These are phyloP conservation scores for Biston betularia DNA, from an alignment of 2,888 invertebrate species.

Conservation along the genomic window DNA sequence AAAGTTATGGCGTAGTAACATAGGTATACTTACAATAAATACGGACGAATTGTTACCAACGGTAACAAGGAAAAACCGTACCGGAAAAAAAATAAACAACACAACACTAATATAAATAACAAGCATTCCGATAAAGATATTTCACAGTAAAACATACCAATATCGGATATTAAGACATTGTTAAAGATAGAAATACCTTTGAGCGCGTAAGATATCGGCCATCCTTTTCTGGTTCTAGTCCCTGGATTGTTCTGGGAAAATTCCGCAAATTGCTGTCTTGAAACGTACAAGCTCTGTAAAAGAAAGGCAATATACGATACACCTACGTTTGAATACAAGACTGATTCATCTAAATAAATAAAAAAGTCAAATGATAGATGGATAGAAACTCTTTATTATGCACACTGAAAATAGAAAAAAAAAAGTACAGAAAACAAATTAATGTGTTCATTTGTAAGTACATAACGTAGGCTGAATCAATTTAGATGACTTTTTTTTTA, in stretches of 20 bases:
- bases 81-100: slow-evolving; percentile 20
- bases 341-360: too few species aligned
- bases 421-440: too few species aligned
- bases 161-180: slow-evolving; percentile 51
- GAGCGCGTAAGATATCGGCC: slow-evolving; percentile 26
- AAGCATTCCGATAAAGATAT: slow-evolving; percentile 44
- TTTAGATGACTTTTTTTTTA: too few species aligned
- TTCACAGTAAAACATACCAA: slow-evolving; percentile 44
- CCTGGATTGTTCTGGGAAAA: slow-evolving; percentile 41
- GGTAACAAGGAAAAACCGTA: slow-evolving; percentile 5
- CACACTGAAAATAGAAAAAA: too few species aligned
- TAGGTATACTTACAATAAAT: background rate
- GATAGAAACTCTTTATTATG: too few species aligned
- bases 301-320: background rate
- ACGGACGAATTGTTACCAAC: slow-evolving; percentile 16
- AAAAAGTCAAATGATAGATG: too few species aligned
- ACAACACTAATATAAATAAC: slow-evolving; percentile 29
- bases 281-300: slow-evolving; percentile 7
- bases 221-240: slow-evolving; percentile 15
- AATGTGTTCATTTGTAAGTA: too few species aligned
- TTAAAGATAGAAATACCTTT: slow-evolving; percentile 48
- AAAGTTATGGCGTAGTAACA: background rate
- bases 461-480: too few species aligned
- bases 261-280: slow-evolving; percentile 43
- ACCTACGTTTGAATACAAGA: background rate